Evolutionary conservation across 2,797 vertebrate genomes (phyloP).

Genomic region (Rachycentron canadum): DNA sequence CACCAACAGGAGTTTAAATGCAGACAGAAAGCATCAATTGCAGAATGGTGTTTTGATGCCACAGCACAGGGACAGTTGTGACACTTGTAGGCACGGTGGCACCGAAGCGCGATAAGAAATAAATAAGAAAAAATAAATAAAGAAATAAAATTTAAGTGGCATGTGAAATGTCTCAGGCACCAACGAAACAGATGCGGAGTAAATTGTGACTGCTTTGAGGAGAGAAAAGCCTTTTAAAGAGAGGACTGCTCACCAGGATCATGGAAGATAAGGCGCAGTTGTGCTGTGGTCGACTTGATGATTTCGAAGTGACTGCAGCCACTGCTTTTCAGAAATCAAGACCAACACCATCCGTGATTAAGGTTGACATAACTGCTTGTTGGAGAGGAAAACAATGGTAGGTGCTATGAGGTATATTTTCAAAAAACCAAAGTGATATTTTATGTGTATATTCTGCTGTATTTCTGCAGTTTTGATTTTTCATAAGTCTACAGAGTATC

Average conservation of each 20-base stretch:
- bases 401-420: conserved; percentile 21
- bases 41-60: conserved; percentile 20
- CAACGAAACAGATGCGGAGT: conserved; percentile 52
- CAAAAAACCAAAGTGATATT: conserved; percentile 26
- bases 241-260: conserved; percentile 67
- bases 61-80: conserved; percentile 18
- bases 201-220: conserved; percentile 64
- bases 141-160: conserved; percentile 45
- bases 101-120: conserved; percentile 48
- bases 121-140: conserved; percentile 9
- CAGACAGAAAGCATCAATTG: conserved; percentile 51
- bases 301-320: conserved; percentile 69
- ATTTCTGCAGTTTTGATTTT: conserved; percentile 1
- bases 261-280: conserved; percentile 67
- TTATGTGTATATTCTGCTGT: conserved; percentile 38
- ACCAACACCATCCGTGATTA: conserved; percentile 60
- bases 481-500: conserved; percentile 9
- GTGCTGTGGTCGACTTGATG: conserved; percentile 62
- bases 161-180: conserved; percentile 68
- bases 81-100: conserved; percentile 11
- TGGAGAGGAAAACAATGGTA: conserved; percentile 27
- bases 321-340: conserved; percentile 68
- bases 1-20: conserved; percentile 38
- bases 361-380: conserved; percentile 52
- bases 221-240: conserved; percentile 75